Evolutionary conservation across 2,797 vertebrate genomes (phyloP), one percentile per base, ranked within the genome.

Genomic region (Bryconaethiops microstoma): DNA sequence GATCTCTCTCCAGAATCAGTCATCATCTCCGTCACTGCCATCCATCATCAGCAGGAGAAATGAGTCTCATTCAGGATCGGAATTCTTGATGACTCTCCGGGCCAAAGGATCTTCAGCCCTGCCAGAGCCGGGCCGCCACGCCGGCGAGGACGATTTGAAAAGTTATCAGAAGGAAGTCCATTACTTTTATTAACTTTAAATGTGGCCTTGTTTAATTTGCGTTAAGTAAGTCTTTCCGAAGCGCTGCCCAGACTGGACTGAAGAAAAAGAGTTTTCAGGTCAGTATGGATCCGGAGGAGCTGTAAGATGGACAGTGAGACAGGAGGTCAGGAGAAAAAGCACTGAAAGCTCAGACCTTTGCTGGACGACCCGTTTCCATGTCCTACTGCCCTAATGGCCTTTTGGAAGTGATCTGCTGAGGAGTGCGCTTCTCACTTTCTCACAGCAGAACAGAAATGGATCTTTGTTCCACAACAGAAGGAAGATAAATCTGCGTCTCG

Each of bases 41-140:
- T 88, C 87, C 87, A 87, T 83, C 65, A 84, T 89, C 88, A 78
- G 88, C 87, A 89, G 40, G 85, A 91, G 89, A 94, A 91, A 88
- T 91, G 90, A 92, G 89, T 88, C 88, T 81, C 88, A 76, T 89
- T 93, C 88, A 86, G 90, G 90, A 88, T 87, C 90, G 92, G 93
- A 92, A 94, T 94, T 92, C 91, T 86, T 93, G 90, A 94, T 94
- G 91, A 93, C 92, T 93, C 92, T 80, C 81, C 83, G 91, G 92
- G 90, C 91, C 86, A 7, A 60, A 74, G 52, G 87, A 76, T 88
- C 79, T 0, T 79, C 23, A 52, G 76, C 83, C 67, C 78, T 74
- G 85, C 86, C 87, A 3, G 14, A 17, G 52, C 23, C 29, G 21
- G 45, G 7, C 35, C 2, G 60, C 35, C 78, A n/a, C 82, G 87